Percentiles rank a stretch among this genome's conserved stretches.
phyloP scores from a whole-genome alignment of 2,888 invertebrate species.

The Boloria euphrosyne region DNA sequence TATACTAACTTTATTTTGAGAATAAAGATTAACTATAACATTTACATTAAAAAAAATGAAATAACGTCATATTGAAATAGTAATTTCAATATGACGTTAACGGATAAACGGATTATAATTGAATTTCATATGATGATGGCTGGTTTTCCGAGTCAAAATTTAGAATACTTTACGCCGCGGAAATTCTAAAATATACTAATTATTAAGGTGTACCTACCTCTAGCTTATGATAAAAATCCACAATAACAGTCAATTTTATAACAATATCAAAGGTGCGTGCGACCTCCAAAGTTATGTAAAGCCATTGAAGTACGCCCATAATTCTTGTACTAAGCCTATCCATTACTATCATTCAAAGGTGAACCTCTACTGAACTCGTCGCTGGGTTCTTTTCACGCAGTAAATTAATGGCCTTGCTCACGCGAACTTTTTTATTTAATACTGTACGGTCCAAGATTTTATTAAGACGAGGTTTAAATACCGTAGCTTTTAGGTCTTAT shows the following conservation, averaged over 20 bases:
- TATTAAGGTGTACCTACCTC: too few relatives aligned
- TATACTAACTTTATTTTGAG: too few relatives aligned
- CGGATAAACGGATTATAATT: too few relatives aligned
- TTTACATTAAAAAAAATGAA: too few relatives aligned
- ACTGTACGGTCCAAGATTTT: constrained; percentile 37
- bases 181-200: too few relatives aligned
- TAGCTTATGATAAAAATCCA: background rate
- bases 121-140: too few relatives aligned
- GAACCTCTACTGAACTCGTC: constrained; percentile 54
- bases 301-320: constrained; percentile 50
- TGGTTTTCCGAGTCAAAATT: too few relatives aligned
- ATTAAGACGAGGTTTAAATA: background rate
- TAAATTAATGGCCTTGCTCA: constrained; percentile 71
- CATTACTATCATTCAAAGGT: constrained; percentile 61
- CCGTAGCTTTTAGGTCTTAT: background rate
- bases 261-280: constrained; percentile 36
- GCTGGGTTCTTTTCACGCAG: constrained; percentile 71
- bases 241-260: background rate
- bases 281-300: constrained; percentile 41
- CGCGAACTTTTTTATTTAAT: constrained; percentile 61
- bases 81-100: too few relatives aligned
- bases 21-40: too few relatives aligned
- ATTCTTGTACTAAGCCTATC: constrained; percentile 60
- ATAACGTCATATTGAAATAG: too few relatives aligned
- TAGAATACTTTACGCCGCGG: too few relatives aligned